Base-by-base conservation (phyloP, 2,797 vertebrate species). In the Triplophysa yarkandensis region DNA sequence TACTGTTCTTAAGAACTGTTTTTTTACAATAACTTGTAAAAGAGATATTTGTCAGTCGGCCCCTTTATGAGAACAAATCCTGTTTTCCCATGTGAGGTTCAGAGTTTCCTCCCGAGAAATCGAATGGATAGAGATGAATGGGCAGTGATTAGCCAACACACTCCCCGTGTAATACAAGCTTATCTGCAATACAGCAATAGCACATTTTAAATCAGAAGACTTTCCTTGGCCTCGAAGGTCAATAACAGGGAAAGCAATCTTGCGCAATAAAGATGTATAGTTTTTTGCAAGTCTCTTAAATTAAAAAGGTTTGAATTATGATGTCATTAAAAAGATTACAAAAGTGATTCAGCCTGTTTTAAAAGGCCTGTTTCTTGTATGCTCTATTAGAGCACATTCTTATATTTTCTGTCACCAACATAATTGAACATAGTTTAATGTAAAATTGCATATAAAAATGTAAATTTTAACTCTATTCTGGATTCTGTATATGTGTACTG, bases 101-200 rank as follows among this genome's bases (percentile, higher is more conserved):
- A 65, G 34, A 19, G 25, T 39, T 30, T 55, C 36, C 57, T 39
- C 16, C 16, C 0, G 7, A 25, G 43, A 46, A 78, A 74, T 62
- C 63, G 73, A 74, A 54, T 11, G 4, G 46, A 39, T 34, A 32
- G 16, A 78, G 71, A 74, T 69, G 21, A 69, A 74, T 69, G 58
- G 25, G n/a, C 1, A 13, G 9, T 43, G 44, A 69, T 68, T 67
- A 77, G 48, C 54, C 34, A 48, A 34, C 41, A 48, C n/a, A 2
- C 55, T 25, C 36, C 10, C 27, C 32, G 7, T 55, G 48, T 43
- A 65, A 32, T 55, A 43, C 25, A 8, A 16, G 61, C 36, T 65
- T 73, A 30, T 32, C 14, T 17, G 61, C 41, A 55, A 23, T 65
- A 44, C 27, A 64, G 17, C 13, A 65, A 23, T 52, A 44, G 54